These are phyloP conservation scores for Idris sp. DNA, from an alignment of 1,140 invertebrate species.

Conservation along the genomic window DNA sequence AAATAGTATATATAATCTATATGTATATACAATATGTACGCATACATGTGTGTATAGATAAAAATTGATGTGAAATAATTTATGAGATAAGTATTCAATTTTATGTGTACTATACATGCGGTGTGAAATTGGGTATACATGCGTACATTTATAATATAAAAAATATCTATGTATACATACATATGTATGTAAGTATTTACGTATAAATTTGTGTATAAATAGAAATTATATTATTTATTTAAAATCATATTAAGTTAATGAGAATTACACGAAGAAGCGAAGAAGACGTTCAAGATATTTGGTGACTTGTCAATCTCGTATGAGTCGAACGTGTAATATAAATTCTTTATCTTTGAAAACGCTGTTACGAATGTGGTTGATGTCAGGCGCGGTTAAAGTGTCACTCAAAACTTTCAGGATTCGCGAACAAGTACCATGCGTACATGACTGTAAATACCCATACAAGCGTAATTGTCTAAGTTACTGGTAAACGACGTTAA, in stretches of 20 bases:
- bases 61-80: constrained; percentile 72
- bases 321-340: constrained; percentile 63
- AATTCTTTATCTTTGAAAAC: constrained; percentile 34
- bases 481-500: constrained; percentile 63
- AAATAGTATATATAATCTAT: constrained; percentile 68
- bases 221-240: too few species aligned
- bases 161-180: constrained; percentile 29
- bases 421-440: constrained; percentile 66
- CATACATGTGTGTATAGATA: constrained; percentile 66
- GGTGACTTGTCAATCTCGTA: constrained; percentile 40
- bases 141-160: constrained; percentile 44
- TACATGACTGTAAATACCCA: constrained; percentile 72
- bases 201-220: too few species aligned
- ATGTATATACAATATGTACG: constrained; percentile 68
- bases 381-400: constrained; percentile 26
- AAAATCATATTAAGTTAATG: constrained; percentile 35
- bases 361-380: constrained; percentile 37
- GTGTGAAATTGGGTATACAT: constrained; percentile 43
- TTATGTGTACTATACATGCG: constrained; percentile 62
- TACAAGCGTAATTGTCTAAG: constrained; percentile 67
- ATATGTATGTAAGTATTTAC: constrained; percentile 6
- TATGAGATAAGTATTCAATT: constrained; percentile 69
- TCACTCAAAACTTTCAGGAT: constrained; percentile 24
- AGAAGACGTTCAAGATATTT: constrained; percentile 74
- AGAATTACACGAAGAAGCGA: constrained; percentile 28